Evolutionary conservation across 2,113 vertebrate genomes (phyloP), one percentile per base, ranked within the genome.

Genomic region (Seriola dumerili): DNA sequence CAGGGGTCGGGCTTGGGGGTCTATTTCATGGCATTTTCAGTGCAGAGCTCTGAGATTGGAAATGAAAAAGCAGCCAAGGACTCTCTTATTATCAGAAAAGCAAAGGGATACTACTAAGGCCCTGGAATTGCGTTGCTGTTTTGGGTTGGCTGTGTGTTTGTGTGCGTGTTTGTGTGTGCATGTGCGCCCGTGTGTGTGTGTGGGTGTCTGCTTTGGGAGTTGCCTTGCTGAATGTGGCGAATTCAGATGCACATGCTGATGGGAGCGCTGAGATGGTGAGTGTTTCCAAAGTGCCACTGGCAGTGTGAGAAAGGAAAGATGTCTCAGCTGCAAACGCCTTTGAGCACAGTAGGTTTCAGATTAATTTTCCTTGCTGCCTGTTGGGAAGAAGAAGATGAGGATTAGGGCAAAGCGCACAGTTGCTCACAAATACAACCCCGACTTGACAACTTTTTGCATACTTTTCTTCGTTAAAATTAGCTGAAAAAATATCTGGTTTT

Each of bases 181-280:
- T 81, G 36, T 75, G 36, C 2, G 29, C 29, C 29, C 29, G 2
- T 25, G 44, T 59, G 23, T 62, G 38, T 58, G 68, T 61, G 46
- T 64, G 23, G 42, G n/a, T 63, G 44, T 52, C 54, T 25, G 80
- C 52, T 79, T 65, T 77, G 89, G 86, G 84, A 84, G 68, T 80
- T 86, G 85, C 85, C 83, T 77, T 84, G 81, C 90, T 88, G 88
- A 90, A 88, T 38, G 62, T 86, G 83, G 81, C 77, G 84, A 84
- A 88, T 91, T 91, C 83, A 90, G 78, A 94, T 86, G 89, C 89
- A 84, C 89, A 88, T 89, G 89, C 88, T 91, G 93, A 90, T 93
- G 88, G 89, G 75, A 83, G 68, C 85, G 25, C 75, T 65, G 90
- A 83, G 87, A 92, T 88, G 81, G 72, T 75, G 86, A 90, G 89